Base-by-base conservation (phyloP, 2,797 vertebrate species). In the Brachyrhaphis roseni region DNA sequence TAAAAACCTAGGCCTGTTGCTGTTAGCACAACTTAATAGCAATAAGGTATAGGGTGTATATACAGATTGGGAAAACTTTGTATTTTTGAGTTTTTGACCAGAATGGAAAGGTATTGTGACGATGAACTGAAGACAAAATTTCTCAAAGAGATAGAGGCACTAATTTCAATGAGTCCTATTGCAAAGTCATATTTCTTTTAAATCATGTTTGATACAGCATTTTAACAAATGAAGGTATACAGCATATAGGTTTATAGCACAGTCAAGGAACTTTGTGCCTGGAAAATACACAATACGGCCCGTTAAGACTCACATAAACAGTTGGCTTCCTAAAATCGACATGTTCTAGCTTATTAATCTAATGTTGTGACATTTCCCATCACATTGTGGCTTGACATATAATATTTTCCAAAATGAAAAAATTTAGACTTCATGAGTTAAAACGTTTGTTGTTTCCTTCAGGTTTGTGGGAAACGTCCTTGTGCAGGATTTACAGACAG, bases 381-480 rank as follows among this genome's bases (percentile, higher is more conserved):
- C 20, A 41, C 8, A 36, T 39, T 39, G 16, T 34, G 59, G 31
- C 5, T 31, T 18, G 59, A 18, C 28, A 18, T 2, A 34, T 2
- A 34, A 64, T 16, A 16, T 4, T 36, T 34, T 34, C 12, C 28
- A 72, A 72, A 28, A 0, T n/a, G 43, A 23, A 46, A 46, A 18
- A 4, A 4, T 7, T 7, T 6, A 5, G n/a, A 23, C 23, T 41
- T 66, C 1, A 23, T 68, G 64, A 68, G 15, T 34, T 18, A 49
- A 49, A 53, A n/a, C 10, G 3, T 55, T 72, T 78, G 12, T 45
- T 46, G 8, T 12, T 78, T 83, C 28, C 74, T 20, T 78, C 88
- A 99, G 98, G 98, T 99, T 96, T 5, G 93, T 99, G 43, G 96
- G 96, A 79, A 95, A 93, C 59, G 92, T 97, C 8, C 82, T 96